Evolutionary conservation across 1,140 invertebrate genomes (phyloP), one percentile per base, ranked within the genome.

Genomic region (Drosophila guanche): DNA sequence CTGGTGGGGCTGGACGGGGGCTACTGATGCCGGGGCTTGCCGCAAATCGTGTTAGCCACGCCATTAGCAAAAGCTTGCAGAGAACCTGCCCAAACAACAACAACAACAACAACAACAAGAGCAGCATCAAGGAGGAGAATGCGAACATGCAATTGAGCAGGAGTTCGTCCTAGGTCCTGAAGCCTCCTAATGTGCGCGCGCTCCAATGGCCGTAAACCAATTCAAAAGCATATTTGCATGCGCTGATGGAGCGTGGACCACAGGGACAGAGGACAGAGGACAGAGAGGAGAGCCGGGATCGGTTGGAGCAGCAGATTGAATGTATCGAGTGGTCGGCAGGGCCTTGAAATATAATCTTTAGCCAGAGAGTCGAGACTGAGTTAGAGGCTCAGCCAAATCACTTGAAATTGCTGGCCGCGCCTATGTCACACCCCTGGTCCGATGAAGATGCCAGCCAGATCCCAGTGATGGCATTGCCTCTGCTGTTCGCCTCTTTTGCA

Each of bases 201-300:
- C 83, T 77, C 41, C 83, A 76, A 72, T 88, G 75, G 70, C 75
- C 84, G 78, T 89, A 79, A 86, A 88, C 83, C 83, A 83, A 86
- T 88, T 83, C 83, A 86, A 86, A 86, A 79, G 83, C 83, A 86
- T 88, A 86, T 86, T 83, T 88, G 83, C 78, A 86, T 76, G 83
- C 75, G 57, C 70, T 83, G 83, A 86, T 88, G 66, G 79, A 78
- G 74, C 83, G 55, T 61, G 73, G 61, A 67, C 59, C 74, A 52
- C 65, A 74, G 56, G 22, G n/a, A n/a, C n/a, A n/a, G 29, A 51
- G 66, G 41, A 41, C 41, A 37, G 8, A 55, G 23, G 23, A n/a
- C n/a, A n/a, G 7, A 37, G 10, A 16, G 7, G 51, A 50, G 23
- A 14, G 23, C 50, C 20, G 47, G 23, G 27, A 48, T 6, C 45